Conservation (phyloP, 2,888 invertebrate species). For the Drosophila aldrichi region DNA sequence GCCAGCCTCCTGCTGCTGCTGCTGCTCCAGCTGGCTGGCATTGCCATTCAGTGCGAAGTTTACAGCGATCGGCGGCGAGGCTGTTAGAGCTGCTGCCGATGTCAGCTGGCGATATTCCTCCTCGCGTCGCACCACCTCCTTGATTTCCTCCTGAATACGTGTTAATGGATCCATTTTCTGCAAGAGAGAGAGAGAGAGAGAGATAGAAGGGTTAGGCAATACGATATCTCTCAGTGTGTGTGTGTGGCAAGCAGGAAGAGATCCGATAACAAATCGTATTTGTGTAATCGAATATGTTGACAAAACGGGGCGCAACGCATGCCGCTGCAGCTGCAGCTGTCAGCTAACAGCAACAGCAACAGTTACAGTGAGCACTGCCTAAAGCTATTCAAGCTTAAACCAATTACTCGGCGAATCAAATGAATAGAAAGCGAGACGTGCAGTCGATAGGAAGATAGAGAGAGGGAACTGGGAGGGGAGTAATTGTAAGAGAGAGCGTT, state of each 20-base stretch:
- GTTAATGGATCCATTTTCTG: slow-evolving; percentile 90
- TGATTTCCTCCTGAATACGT: slow-evolving; percentile 95
- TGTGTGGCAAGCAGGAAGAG: slow-evolving; percentile 36
- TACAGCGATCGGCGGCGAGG: slow-evolving; percentile 31
- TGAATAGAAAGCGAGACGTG: background rate
- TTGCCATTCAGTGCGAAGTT: slow-evolving; percentile 41
- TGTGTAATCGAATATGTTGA: slow-evolving; percentile 58
- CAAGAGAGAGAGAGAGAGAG: slow-evolving; percentile 84
- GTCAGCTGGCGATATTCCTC: slow-evolving; percentile 89
- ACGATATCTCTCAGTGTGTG: slow-evolving; percentile 6
- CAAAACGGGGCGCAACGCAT: slow-evolving; percentile 25
- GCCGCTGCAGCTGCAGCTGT: slow-evolving; percentile 14
- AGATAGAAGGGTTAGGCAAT: slow-evolving; percentile 16
- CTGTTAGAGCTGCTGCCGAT: slow-evolving; percentile 64
- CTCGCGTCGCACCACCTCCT: slow-evolving; percentile 93
- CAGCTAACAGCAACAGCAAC: background rate
- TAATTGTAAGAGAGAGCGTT: background rate
- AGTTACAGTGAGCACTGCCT: slow-evolving; percentile 21
- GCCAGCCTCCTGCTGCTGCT: slow-evolving; percentile 29
- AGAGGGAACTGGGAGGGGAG: background rate
- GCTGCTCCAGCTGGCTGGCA: slow-evolving; percentile 15
- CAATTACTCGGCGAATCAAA: background rate
- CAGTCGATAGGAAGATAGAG: background rate
- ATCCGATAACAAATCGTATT: slow-evolving; percentile 48
- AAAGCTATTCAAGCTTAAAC: background rate